Evolutionary conservation across 1,140 invertebrate species (phyloP).

Genomic region (Drosophila novamexicana): DNA sequence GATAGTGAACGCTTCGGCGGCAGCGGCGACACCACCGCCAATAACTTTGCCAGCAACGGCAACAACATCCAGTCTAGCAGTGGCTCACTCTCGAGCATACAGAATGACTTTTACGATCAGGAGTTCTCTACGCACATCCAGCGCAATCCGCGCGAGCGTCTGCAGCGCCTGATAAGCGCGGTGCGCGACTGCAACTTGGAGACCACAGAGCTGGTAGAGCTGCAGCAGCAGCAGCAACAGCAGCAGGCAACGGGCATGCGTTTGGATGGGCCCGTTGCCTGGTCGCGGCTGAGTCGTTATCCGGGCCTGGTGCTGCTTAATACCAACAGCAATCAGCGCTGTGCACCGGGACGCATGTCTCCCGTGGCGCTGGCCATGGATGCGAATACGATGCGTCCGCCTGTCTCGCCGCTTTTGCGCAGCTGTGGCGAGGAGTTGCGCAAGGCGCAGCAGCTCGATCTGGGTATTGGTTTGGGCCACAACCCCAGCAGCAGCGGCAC

Average conservation of each 20-base stretch:
- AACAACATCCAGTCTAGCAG: conserved; percentile 21
- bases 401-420: conserved; percentile 53
- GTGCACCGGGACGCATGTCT: conserved; percentile 86
- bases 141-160: conserved; percentile 62
- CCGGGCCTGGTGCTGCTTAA: conserved; percentile 73
- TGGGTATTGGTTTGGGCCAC: conserved; percentile 21
- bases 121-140: conserved; percentile 90
- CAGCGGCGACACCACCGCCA: conserved; percentile 29
- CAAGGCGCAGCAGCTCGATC: conserved; percentile 55
- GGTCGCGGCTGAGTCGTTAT: conserved; percentile 59
- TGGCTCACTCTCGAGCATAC: conserved; percentile 87
- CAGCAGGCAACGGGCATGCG: background rate
- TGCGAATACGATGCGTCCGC: conserved; percentile 46
- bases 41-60: background rate
- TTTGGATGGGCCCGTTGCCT: conserved; percentile 41
- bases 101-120: conserved; percentile 96
- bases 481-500: conserved; percentile 11
- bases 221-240: background rate
- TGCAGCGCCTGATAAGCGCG: conserved; percentile 48
- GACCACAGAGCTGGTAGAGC: conserved; percentile 63
- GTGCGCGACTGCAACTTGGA: conserved; percentile 65
- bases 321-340: conserved; percentile 53
- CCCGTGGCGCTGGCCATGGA: conserved; percentile 88
- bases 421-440: conserved; percentile 64
- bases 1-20: conserved; percentile 75